Conservation (phyloP, 2,797 vertebrate genomes). For the Echiichthys vipera region DNA sequence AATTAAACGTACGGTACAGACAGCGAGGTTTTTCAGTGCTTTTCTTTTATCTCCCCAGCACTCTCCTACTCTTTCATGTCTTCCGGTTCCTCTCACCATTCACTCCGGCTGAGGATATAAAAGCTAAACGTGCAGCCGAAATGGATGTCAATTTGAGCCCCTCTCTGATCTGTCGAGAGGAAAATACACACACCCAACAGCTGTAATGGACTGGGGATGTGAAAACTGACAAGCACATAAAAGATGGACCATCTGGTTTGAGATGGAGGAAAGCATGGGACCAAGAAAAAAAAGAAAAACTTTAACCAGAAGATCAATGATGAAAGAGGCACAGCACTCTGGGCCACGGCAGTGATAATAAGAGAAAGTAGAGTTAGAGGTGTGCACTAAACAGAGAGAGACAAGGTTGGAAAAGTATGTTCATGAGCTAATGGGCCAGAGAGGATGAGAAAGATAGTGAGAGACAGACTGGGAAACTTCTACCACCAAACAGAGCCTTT, state of each 20-base stretch:
- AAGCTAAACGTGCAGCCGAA: constrained; percentile 73
- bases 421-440: constrained; percentile 30
- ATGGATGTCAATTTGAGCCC: constrained; percentile 78
- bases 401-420: neutral
- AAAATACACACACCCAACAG: constrained; percentile 59
- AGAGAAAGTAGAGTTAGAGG: constrained; percentile 7
- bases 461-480: constrained; percentile 67
- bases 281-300: neutral
- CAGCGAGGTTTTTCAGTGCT: constrained; percentile 57
- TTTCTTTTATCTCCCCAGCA: constrained; percentile 69
- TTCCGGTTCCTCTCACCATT: constrained; percentile 63
- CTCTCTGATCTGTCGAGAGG: constrained; percentile 72
- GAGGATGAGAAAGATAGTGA: constrained; percentile 39
- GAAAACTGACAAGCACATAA: constrained; percentile 71
- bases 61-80: constrained; percentile 74
- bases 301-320: constrained; percentile 30
- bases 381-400: constrained; percentile 30
- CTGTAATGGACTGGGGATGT: constrained; percentile 73
- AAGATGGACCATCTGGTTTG: constrained; percentile 58
- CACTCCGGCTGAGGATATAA: constrained; percentile 67
- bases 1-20: constrained; percentile 80
- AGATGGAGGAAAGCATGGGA: constrained; percentile 23
- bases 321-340: constrained; percentile 28
- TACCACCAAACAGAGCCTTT: constrained; percentile 84
- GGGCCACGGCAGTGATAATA: constrained; percentile 4